Evolutionary conservation across 2,888 invertebrate genomes (phyloP), one percentile per base, ranked within the genome.

Genomic region (Tenthredo amoena): DNA sequence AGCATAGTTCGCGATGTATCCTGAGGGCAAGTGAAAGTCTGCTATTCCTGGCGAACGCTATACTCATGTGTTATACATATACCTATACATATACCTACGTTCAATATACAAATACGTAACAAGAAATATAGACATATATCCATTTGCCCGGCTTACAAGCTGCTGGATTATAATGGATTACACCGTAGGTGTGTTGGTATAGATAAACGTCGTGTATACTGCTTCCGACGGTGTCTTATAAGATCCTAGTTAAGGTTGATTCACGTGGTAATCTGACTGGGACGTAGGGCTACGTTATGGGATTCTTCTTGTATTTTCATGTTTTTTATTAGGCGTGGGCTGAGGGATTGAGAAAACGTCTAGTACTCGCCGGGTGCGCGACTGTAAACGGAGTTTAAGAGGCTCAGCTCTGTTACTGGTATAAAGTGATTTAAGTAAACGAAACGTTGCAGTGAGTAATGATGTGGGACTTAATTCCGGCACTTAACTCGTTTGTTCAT

Each of bases 11-110:
- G 43, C 83, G 47, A 26, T 50, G 9, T 71, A 83, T 47, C 83
- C 83, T 40, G 68, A 43, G 83, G 83, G 68, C 83, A 83, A 71
- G 83, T 83, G 83, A 83, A 83, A 83, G 83, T 83, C 65, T 47
- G 34, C 68, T 34, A 62, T 81, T 81, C 81, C 65, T 26, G 58
- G 65, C 81, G 40, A 81, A 65, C 37, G 81, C 81, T 62, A 62
- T 62, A 62, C 62, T 81, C 43, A 34, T 21, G 58, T 65, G 62
- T 74, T 74, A 74, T 43, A 74, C 72, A 74, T 74, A 74, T 47
- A 76, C 77, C 62, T 62, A 37, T 26, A 37, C 15, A 62, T 26
- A 37, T 21, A 62, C 62, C n/a, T 58, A n/a, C 40, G 40, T 62
- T 77, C 18, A 15, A 55, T 40, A 21, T 50, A 81, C 62, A 58